Base-by-base conservation (phyloP, 2,113 vertebrate species). In the Gasterosteus aculeatus region DNA sequence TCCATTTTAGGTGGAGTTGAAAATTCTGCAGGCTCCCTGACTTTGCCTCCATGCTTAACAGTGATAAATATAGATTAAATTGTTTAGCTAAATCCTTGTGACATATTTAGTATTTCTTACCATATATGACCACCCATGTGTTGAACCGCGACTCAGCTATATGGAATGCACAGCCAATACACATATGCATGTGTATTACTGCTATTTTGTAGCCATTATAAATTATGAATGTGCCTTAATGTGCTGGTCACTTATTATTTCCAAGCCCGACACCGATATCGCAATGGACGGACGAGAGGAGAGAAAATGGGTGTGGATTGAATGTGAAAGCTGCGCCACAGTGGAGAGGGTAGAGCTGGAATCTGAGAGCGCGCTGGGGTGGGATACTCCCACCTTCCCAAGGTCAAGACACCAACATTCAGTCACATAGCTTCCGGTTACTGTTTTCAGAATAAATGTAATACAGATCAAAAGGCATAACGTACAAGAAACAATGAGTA, bases 351-450 rank as follows among this genome's bases (percentile, higher is more conserved):
- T 77, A 77, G 69, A 67, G 80, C 75, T 60, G 59, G 78, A 84
- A 81, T 72, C 81, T 81, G 88, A 75, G 87, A 44, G 89, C 78
- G 90, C 82, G 88, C 81, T 77, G 75, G 88, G 86, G 90, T 87
- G 92, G 89, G 88, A 92, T 77, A 46, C 73, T 78, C 42, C 73
- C 8, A 84, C 85, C 69, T 75, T 49, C 87, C 72, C 57, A 85
- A 42, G 10, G 72, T 87, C 58, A 91, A 86, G 68, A 1, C 14
- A 11, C 12, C 19, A 0, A 22, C 0, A 69, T 33, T 90, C 0
- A 29, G 5, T 58, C 2, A 3, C 0, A 12, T 0, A 0, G 59
- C 15, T 71, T 89, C 86, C 78, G 69, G 53, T 68, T 47, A 0
- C 0, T 0, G 0, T 1, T 84, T 77, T 77, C 72, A 79, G 49